Percentiles rank a stretch among this genome's conserved stretches.
phyloP scores from a whole-genome alignment of 1,140 invertebrate genomes.

The Cotesia typhae region DNA sequence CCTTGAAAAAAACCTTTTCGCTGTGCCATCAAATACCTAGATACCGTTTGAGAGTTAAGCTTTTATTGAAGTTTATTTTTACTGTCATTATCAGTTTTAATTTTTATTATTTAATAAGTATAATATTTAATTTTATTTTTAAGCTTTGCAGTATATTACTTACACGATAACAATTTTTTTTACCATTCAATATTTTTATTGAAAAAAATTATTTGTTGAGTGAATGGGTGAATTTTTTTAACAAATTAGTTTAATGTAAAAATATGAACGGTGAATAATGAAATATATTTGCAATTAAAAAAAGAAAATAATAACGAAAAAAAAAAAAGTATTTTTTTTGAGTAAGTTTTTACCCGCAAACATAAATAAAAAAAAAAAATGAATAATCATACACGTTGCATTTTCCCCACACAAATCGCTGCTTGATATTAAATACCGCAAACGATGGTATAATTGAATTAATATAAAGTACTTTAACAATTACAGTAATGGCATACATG shows the following conservation, averaged over 20 bases:
- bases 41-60: conserved; percentile 8
- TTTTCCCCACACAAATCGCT: neutral
- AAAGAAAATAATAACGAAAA: too few species aligned
- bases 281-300: too few species aligned
- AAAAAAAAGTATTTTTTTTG: too few species aligned
- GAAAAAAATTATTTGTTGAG: too few species aligned
- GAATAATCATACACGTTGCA: neutral
- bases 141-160: neutral
- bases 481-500: conserved; percentile 94
- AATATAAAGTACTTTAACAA: conserved; percentile 20
- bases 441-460: neutral
- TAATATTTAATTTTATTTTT: neutral
- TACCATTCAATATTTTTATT: neutral
- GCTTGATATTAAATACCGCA: neutral
- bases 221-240: too few species aligned
- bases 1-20: neutral
- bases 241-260: too few species aligned
- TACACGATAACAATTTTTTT: too few species aligned
- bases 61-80: neutral
- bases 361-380: too few species aligned
- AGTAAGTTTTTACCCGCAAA: too few species aligned
- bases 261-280: too few species aligned
- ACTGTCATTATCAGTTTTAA: neutral
- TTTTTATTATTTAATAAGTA: too few species aligned
- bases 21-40: neutral